Conservation (phyloP, 1,140 invertebrate species). For the Neelides sp. region DNA sequence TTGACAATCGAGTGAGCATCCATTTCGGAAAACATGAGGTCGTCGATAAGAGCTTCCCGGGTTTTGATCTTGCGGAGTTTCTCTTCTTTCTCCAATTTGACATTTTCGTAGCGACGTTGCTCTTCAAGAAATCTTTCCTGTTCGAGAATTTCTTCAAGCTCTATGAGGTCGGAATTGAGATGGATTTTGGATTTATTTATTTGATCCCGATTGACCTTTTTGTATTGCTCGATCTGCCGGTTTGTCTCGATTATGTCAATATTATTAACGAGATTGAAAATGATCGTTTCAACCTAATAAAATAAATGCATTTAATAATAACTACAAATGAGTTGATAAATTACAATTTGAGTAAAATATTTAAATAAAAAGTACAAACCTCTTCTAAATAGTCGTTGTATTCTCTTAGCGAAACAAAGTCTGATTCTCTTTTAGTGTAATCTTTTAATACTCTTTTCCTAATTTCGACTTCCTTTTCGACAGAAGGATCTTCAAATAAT, state of each 20-base stretch:
- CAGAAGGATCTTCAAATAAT: constrained; percentile 85
- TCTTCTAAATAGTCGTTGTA: constrained; percentile 88
- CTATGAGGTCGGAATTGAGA: constrained; percentile 42
- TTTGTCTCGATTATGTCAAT: constrained; percentile 81
- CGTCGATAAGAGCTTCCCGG: constrained; percentile 83
- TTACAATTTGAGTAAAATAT: neutral
- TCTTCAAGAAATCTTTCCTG: constrained; percentile 63
- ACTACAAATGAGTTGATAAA: too few relatives aligned
- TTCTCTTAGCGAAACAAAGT: constrained; percentile 64
- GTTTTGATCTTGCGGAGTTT: constrained; percentile 70
- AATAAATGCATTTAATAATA: neutral
- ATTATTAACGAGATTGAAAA: constrained; percentile 84
- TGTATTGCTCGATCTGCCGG: constrained; percentile 84
- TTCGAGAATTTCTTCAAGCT: constrained; percentile 76
- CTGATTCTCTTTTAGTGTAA: constrained; percentile 83
- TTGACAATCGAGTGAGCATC: constrained; percentile 77
- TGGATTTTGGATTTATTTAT: constrained; percentile 48
- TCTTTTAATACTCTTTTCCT: constrained; percentile 74
- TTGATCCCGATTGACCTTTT: constrained; percentile 78
- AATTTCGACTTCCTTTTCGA: constrained; percentile 97
- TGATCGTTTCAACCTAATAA: constrained; percentile 63
- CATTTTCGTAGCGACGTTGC: constrained; percentile 47
- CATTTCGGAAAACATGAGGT: constrained; percentile 80
- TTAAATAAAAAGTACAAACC: constrained; percentile 11
- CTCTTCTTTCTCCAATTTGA: constrained; percentile 54